Base-by-base conservation (phyloP, 2,888 invertebrate genomes). In the Drosophila meridiana region DNA sequence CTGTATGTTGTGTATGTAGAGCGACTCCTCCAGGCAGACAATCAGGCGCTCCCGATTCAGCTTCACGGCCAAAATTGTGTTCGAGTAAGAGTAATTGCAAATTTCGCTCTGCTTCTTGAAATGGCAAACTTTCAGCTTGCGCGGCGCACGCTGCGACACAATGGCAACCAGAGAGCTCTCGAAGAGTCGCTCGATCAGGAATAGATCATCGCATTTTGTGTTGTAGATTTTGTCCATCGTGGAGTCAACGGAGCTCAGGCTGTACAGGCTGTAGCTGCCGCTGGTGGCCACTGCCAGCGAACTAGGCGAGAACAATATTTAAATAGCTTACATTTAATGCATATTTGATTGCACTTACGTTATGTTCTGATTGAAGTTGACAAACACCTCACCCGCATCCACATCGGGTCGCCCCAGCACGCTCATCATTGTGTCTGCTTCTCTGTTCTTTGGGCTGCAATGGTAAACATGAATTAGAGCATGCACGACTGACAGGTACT, bases 101-200 rank as follows among this genome's bases (percentile, higher is more conserved):
- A 99, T 99, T 94, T 99, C 99, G 68, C 98, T 98, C 82, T 98
- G 98, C 93, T 98, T 98, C 93, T 98, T 98, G 94, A 98, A 99
- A 94, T 99, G 99, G 94, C 98, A 99, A 75, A 99, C 93, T 89
- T 92, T 93, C 4, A 92, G 80, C 91, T 95, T 97, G 92, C 99
- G 95, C 80, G 99, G 99, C 71, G 98, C 97, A 83, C 97, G 95
- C 87, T 97, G 95, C 82, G 98, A 97, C 81, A 99, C 99, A 89
- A 99, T 95, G 70, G 99, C 99, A 92, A 99, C 98, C 89, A 99
- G 95, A 88, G 98, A 98, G 93, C 99, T 99, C 94, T 98, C 98
- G 94, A 99, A 99, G 79, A 99, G 95, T 75, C 99, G 95, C 94
- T 99, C 99, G 85, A 99, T 97, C 74, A 99, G 96, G 92, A 96